A percentile compares a stretch with the other conserved stretches of the same genome.
phyloP scores from a whole-genome alignment of 1,140 invertebrate species.

The Paralvinella palmiformis region DNA sequence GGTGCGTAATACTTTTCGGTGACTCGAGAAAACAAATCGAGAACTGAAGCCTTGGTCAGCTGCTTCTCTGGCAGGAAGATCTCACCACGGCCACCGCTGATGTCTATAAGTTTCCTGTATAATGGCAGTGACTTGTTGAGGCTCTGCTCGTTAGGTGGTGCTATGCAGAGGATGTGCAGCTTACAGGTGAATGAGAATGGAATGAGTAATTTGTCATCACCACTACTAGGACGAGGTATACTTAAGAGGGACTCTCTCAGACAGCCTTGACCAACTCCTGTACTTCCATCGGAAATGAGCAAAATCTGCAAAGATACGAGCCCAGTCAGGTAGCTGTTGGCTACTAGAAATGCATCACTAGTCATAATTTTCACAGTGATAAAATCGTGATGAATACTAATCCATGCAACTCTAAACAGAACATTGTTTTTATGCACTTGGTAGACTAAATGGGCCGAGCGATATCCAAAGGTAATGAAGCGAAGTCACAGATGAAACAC shows the following conservation, averaged over 20 bases:
- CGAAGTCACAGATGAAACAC: too few species aligned
- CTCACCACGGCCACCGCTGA: conserved; percentile 5
- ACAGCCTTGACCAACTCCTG: conserved; percentile 60
- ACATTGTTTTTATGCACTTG: too few species aligned
- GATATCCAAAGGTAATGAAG: too few species aligned
- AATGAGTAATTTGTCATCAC: conserved; percentile 55
- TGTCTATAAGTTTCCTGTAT: neutral
- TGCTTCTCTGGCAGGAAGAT: conserved; percentile 20
- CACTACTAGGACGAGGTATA: neutral
- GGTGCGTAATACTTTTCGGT: conserved; percentile 72
- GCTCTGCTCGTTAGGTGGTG: conserved; percentile 25
- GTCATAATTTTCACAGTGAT: too few species aligned
- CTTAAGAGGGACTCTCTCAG: conserved; percentile 46
- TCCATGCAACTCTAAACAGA: too few species aligned
- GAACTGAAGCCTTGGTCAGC: conserved; percentile 55
- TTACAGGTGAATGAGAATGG: conserved; percentile 77
- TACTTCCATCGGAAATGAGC: conserved; percentile 74
- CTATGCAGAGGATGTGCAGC: conserved; percentile 67
- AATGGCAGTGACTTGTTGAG: neutral
- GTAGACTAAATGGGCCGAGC: too few species aligned
- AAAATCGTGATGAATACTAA: too few species aligned
- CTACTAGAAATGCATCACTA: too few species aligned
- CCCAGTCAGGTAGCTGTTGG: too few species aligned
- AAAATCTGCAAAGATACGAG: conserved; percentile 64
- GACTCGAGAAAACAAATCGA: conserved; percentile 63